phyloP scores from a whole-genome alignment of 1,140 invertebrate genomes.

The Hetaerina americana region DNA sequence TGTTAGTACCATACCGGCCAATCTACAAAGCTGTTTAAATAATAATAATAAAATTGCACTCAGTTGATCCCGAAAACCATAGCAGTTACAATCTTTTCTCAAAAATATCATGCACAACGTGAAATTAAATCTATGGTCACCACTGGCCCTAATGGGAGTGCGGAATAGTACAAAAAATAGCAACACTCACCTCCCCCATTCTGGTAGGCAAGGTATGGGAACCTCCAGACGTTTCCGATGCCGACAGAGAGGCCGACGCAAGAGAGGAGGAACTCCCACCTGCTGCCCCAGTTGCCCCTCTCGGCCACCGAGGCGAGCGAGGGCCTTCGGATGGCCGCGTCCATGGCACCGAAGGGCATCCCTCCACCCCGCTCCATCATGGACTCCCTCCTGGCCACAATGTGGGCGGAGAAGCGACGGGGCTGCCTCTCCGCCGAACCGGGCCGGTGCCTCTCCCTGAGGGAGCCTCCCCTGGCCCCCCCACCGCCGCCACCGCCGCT shows the following conservation, averaged over 20 bases:
- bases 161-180: background rate
- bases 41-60: too few species aligned
- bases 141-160: too few species aligned
- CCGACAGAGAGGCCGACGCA: conserved; percentile 71
- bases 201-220: conserved; percentile 69
- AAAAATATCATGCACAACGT: too few species aligned
- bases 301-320: conserved; percentile 21
- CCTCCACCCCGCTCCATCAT: conserved; percentile 13
- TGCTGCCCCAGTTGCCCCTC: conserved; percentile 35
- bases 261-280: conserved; percentile 56
- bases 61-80: too few species aligned
- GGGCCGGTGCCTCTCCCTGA: conserved; percentile 6
- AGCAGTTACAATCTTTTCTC: too few species aligned
- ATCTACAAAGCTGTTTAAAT: too few species aligned
- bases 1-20: too few species aligned
- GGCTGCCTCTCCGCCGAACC: conserved; percentile 1
- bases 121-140: too few species aligned
- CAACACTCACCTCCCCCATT: conserved; percentile 58
- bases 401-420: conserved; percentile 19
- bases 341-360: conserved; percentile 12
- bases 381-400: conserved; percentile 19
- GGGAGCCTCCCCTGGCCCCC: conserved; percentile 8
- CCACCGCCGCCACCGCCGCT: background rate
- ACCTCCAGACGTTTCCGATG: conserved; percentile 78
- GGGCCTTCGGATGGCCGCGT: conserved; percentile 23